These are phyloP conservation scores for Xiphophorus birchmanni DNA, from an alignment of 2,797 vertebrate genomes.

Conservation along the genomic window DNA sequence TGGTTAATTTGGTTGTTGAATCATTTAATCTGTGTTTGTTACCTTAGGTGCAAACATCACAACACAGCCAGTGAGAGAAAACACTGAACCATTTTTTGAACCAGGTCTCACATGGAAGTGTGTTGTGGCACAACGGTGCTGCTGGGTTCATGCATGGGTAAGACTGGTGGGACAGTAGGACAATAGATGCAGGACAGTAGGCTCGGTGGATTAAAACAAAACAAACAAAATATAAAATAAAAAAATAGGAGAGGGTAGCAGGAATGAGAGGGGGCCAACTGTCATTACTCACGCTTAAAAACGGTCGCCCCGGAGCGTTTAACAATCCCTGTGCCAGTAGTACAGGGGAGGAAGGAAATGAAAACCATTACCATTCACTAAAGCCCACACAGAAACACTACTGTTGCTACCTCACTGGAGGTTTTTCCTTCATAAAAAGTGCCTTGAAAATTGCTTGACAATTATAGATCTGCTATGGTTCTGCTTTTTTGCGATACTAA, in stretches of 20 bases:
- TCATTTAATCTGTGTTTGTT: neutral
- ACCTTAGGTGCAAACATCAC: neutral
- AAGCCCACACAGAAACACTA: constrained; percentile 32
- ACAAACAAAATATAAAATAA: neutral
- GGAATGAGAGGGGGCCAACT: constrained; percentile 42
- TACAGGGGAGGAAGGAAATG: constrained; percentile 62
- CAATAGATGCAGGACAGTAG: neutral
- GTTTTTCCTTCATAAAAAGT: neutral
- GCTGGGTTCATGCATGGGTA: constrained; percentile 78
- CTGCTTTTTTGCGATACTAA: neutral
- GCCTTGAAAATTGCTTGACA: neutral
- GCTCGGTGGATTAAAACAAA: constrained; percentile 15
- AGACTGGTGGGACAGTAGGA: constrained; percentile 11
- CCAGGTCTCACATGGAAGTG: constrained; percentile 51
- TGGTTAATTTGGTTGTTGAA: constrained; percentile 27
- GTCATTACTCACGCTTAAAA: constrained; percentile 84
- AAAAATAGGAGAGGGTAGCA: constrained; percentile 8
- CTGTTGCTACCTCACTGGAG: constrained; percentile 7
- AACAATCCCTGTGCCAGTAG: constrained; percentile 81
- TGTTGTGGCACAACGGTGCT: constrained; percentile 62
- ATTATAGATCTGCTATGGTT: neutral
- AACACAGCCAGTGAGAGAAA: constrained; percentile 6
- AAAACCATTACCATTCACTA: constrained; percentile 66
- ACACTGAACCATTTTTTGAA: constrained; percentile 29
- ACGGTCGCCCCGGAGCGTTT: constrained; percentile 82